phyloP scores from a whole-genome alignment of 2,888 invertebrate genomes.

The Ennomos quercinarius region DNA sequence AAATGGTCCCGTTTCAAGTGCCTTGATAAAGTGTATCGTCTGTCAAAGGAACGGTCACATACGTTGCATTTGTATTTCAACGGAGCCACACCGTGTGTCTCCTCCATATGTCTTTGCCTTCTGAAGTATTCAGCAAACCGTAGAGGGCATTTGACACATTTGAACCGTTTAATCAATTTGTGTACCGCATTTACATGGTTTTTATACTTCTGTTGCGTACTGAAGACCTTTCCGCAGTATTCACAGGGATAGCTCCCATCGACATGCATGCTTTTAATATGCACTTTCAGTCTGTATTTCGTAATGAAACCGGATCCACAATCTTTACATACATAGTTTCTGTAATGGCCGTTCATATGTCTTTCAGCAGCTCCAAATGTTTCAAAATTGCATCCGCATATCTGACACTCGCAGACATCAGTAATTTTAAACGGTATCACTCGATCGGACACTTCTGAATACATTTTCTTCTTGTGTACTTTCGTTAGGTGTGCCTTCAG shows the following conservation, averaged over 20 bases:
- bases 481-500: conserved; percentile 47
- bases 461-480: conserved; percentile 47
- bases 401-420: conserved; percentile 47
- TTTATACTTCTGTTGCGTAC: conserved; percentile 44
- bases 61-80: conserved; percentile 42
- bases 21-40: conserved; percentile 33
- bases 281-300: conserved; percentile 64
- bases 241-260: conserved; percentile 38
- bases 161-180: conserved; percentile 49
- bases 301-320: conserved; percentile 68
- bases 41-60: conserved; percentile 39
- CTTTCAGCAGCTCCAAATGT: conserved; percentile 74
- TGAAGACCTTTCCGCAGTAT: conserved; percentile 56
- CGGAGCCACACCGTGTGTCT: conserved; percentile 42
- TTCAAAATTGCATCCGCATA: conserved; percentile 68
- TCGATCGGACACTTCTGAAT: conserved; percentile 44
- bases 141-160: conserved; percentile 54
- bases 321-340: conserved; percentile 70
- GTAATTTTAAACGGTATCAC: conserved; percentile 53
- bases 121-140: conserved; percentile 55
- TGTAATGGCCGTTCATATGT: conserved; percentile 76
- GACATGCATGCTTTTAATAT: conserved; percentile 46
- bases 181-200: conserved; percentile 51
- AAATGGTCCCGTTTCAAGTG: conserved; percentile 44
- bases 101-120: conserved; percentile 52